These are phyloP conservation scores for Tyria jacobaeae DNA, from an alignment of 2,888 invertebrate species.

Conservation along the genomic window DNA sequence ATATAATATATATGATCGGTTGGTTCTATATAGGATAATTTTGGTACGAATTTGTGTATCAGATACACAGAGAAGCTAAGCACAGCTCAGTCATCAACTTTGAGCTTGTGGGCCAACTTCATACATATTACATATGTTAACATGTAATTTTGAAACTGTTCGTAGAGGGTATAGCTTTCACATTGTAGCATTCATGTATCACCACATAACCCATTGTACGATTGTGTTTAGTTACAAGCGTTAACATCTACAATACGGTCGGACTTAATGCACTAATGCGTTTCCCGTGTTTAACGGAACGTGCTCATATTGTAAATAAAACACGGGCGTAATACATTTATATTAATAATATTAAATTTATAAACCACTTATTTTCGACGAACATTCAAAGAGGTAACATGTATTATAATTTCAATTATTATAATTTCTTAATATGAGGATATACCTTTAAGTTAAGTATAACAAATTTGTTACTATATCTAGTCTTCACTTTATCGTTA, in stretches of 20 bases:
- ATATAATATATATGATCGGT: too few species aligned
- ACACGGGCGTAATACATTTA: slow-evolving; percentile 16
- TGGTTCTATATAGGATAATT: too few species aligned
- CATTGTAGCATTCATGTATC: slow-evolving; percentile 28
- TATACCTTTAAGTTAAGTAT: too few species aligned
- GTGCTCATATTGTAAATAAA: slow-evolving; percentile 19
- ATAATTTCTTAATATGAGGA: too few species aligned
- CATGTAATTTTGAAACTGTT: slow-evolving; percentile 20
- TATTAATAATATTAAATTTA: not conserved
- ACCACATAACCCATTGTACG: slow-evolving; percentile 22
- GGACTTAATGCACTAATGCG: slow-evolving; percentile 35
- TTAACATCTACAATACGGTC: slow-evolving; percentile 27
- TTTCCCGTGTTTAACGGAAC: slow-evolving; percentile 34
- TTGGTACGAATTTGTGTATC: too few species aligned
- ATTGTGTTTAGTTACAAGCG: slow-evolving; percentile 30
- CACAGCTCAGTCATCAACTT: too few species aligned
- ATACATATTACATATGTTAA: slow-evolving; percentile 13
- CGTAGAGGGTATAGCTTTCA: slow-evolving; percentile 20
- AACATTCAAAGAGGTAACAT: not conserved
- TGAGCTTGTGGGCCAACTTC: too few species aligned
- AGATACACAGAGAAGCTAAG: too few species aligned
- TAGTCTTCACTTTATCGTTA: too few species aligned
- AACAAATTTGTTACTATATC: too few species aligned
- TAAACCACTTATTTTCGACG: not conserved
- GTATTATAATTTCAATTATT: too few species aligned